Base-by-base conservation (phyloP, 2,113 vertebrate species). In the Climacteris rufus region DNA sequence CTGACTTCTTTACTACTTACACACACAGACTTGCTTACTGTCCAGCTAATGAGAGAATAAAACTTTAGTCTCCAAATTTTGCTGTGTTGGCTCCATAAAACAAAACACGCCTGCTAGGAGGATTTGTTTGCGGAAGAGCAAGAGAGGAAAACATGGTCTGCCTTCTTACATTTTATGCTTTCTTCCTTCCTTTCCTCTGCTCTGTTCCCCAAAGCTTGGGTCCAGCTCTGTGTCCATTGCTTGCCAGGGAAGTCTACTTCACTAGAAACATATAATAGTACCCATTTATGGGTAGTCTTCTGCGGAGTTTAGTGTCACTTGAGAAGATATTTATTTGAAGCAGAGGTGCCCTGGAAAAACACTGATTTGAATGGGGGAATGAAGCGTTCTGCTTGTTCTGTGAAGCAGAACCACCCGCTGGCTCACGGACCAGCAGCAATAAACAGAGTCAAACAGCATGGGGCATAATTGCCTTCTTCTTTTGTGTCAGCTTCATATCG, bases 331-430 rank as follows among this genome's bases (percentile, higher is more conserved):
- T 69, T 45, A 13, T 45, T 69, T 45, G 64, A 53, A 92, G 24
- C 0, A 2, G 61, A 74, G 49, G 31, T 56, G 31, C 47, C 31
- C 54, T 93, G 79, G 47, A 81, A 88, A 87, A 77, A 16, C 74
- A 39, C 6, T 0, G 15, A 10, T 83, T 56, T 59, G 56, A 63
- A 66, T 70, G 44, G 47, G 50, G 27, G 52, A 93, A n/a, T 13
- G 50, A 66, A 88, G 64, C 1, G 40, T 88, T 93, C 82, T 88
- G 44, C 83, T 93, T 90, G 88, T 45, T 71, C 89, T 90, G 11
- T 83, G 89, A 86, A 90, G 93, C 94, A 92, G 94, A 96, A 96
- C 96, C 83, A 90, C 69, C 64, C 10, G 37, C 86, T 93, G 90
- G 88, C 86, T 94, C 31, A 0, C 0, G 0, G n/a, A 78, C 4